These are phyloP conservation scores for Botia kubotai DNA, from an alignment of 2,797 vertebrate genomes.

Conservation along the genomic window DNA sequence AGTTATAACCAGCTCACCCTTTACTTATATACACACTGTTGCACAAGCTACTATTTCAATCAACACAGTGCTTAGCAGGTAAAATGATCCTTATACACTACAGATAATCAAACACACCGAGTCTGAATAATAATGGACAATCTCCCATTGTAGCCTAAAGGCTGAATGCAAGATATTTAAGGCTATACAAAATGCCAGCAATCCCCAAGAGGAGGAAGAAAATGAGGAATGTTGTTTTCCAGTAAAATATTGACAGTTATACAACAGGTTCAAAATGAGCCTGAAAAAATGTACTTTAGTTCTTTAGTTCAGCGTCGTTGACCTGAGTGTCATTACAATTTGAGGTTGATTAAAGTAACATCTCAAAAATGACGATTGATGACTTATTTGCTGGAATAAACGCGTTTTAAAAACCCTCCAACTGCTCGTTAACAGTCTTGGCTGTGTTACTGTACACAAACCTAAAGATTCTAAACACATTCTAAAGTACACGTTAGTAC, in stretches of 20 bases:
- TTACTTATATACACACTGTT: conserved; percentile 71
- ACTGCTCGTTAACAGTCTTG: conserved; percentile 34
- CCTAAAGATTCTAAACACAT: neutral
- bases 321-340: conserved; percentile 58
- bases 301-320: conserved; percentile 34
- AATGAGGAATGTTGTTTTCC: conserved; percentile 32
- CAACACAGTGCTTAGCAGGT: conserved; percentile 57
- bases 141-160: conserved; percentile 55
- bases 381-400: conserved; percentile 36
- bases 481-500: neutral
- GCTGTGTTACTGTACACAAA: neutral
- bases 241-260: neutral
- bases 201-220: conserved; percentile 33
- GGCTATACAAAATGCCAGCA: conserved; percentile 57
- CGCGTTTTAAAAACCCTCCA: conserved; percentile 6
- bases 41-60: conserved; percentile 74
- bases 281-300: conserved; percentile 24
- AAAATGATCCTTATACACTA: conserved; percentile 27
- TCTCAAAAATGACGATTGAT: neutral
- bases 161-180: conserved; percentile 49
- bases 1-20: conserved; percentile 70
- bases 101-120: conserved; percentile 18
- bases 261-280: conserved; percentile 47
- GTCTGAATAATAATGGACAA: conserved; percentile 50
- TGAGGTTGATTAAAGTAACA: conserved; percentile 47